Evolutionary conservation across 2,113 vertebrate species (phyloP).

Genomic region (Malurus cyaneus): DNA sequence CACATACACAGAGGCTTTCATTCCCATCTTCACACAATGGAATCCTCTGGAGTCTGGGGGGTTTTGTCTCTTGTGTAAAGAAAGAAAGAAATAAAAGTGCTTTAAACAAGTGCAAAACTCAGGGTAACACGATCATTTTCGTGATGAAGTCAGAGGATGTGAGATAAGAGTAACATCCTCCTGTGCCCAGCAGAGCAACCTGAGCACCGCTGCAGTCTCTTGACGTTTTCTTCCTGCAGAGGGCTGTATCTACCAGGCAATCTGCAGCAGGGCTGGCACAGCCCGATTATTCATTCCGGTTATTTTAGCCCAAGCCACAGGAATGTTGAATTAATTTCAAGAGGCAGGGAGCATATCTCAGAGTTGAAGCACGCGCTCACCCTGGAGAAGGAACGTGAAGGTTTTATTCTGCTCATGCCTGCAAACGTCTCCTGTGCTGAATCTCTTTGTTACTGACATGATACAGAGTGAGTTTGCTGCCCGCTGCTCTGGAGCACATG

Average conservation of each 20-base stretch:
- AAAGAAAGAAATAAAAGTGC: constrained; percentile 3
- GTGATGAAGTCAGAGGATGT: not conserved
- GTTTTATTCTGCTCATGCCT: constrained; percentile 15
- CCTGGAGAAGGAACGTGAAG: constrained; percentile 20
- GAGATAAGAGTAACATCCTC: not conserved
- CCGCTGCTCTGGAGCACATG: not conserved
- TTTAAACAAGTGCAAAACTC: not conserved
- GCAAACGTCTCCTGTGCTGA: not conserved
- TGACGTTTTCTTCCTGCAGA: constrained; percentile 48
- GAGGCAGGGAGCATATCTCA: constrained; percentile 22
- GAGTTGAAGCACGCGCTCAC: constrained; percentile 22
- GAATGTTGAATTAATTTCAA: constrained; percentile 65
- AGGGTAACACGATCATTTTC: not conserved
- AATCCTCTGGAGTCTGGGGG: not conserved
- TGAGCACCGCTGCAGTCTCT: not conserved
- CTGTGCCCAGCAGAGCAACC: not conserved
- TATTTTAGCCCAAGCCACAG: constrained; percentile 33
- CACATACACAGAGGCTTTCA: not conserved
- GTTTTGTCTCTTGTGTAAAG: not conserved
- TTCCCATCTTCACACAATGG: not conserved
- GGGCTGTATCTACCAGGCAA: constrained; percentile 60
- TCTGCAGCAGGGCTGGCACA: not conserved
- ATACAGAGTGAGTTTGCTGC: not conserved
- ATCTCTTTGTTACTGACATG: not conserved
- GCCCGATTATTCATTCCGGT: not conserved